Evolutionary conservation across 2,888 invertebrate genomes (phyloP).

Genomic region (Melanophora roralis): DNA sequence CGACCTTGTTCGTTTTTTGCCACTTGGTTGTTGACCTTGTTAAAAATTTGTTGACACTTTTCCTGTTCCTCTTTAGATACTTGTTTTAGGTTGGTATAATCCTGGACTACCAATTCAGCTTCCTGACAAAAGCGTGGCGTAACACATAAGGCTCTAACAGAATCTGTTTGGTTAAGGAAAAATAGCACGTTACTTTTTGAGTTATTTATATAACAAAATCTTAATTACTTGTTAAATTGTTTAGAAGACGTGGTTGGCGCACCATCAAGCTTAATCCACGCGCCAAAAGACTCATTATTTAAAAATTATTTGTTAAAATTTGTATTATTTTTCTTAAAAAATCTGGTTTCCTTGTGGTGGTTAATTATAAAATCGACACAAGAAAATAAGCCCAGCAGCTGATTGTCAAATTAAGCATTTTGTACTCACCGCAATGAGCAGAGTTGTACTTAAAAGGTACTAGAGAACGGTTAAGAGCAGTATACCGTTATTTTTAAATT

Average conservation of each 20-base stretch:
- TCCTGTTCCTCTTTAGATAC: constrained; percentile 66
- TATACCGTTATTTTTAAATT: background rate
- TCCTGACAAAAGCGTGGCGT: constrained; percentile 65
- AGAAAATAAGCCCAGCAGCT: background rate
- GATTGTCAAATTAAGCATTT: background rate
- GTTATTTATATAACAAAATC: no score
- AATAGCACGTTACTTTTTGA: background rate
- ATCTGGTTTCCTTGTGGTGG: background rate
- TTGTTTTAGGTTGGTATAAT: background rate
- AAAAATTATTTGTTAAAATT: background rate
- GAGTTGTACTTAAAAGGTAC: background rate
- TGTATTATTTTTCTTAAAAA: background rate
- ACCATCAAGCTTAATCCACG: constrained; percentile 65
- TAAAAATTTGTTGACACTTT: constrained; percentile 67
- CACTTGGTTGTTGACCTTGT: constrained; percentile 70
- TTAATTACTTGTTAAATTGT: constrained; percentile 65
- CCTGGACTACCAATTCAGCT: constrained; percentile 52
- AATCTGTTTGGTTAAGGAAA: constrained; percentile 63
- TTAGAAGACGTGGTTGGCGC: constrained; percentile 64
- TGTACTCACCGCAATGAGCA: background rate
- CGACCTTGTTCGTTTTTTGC: constrained; percentile 69
- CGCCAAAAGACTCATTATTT: constrained; percentile 67
- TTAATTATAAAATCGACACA: background rate
- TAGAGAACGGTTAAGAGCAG: background rate
- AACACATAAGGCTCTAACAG: constrained; percentile 69